Evolutionary conservation across 2,113 vertebrate genomes (phyloP).

Genomic region (Prunella himalayana): DNA sequence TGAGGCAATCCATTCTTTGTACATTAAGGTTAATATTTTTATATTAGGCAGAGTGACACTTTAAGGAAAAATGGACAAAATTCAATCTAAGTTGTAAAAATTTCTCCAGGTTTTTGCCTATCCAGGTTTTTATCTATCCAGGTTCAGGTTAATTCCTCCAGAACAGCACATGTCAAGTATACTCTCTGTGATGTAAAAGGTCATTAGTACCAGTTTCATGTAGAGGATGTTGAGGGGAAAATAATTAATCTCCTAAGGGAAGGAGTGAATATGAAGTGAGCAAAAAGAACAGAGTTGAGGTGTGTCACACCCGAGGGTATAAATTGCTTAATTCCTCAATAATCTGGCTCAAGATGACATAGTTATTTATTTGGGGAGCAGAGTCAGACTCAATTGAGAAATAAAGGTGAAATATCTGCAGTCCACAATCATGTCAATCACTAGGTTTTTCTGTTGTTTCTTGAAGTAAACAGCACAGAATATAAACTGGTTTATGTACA

Average conservation of each 20-base stretch:
- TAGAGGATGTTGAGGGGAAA: neutral
- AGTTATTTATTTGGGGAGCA: neutral
- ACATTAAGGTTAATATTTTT: neutral
- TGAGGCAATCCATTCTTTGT: neutral
- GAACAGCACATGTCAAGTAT: neutral
- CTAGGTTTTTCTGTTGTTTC: neutral
- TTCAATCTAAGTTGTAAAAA: neutral
- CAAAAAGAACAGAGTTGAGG: neutral
- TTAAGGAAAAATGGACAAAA: neutral
- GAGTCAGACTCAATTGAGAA: neutral
- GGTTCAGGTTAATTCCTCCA: neutral
- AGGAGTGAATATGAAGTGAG: neutral
- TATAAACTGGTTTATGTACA: neutral
- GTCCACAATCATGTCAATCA: neutral
- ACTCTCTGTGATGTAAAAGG: neutral
- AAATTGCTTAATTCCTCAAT: neutral
- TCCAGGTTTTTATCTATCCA: neutral
- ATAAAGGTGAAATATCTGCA: neutral
- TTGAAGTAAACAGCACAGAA: neutral
- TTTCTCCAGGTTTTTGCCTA: neutral
- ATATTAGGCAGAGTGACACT: neutral
- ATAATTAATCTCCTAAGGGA: neutral
- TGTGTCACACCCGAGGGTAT: accelerated
- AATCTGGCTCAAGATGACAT: neutral
- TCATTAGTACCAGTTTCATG: neutral